These are phyloP conservation scores for Jaculus jaculus DNA, from an alignment of 2,113 vertebrate species.

Conservation along the genomic window DNA sequence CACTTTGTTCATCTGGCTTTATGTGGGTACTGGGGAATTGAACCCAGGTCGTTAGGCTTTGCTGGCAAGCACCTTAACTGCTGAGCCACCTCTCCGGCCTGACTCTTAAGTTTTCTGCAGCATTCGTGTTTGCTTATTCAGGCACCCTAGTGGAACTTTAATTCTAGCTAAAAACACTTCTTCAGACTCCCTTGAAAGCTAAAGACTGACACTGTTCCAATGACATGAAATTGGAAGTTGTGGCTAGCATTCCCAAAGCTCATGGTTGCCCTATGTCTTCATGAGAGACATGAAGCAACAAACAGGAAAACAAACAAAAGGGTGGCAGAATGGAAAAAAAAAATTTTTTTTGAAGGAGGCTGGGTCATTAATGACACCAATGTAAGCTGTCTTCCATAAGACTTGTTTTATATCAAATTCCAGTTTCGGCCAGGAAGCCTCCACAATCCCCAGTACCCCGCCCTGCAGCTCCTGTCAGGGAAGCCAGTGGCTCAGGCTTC, in stretches of 20 bases:
- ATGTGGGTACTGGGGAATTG: too few species aligned
- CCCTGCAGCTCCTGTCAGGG: not conserved
- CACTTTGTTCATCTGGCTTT: too few species aligned
- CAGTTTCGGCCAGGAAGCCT: slow-evolving; percentile 24
- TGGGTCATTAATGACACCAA: not conserved
- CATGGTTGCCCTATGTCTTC: not conserved
- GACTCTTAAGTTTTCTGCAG: not conserved
- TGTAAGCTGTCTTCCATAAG: not conserved
- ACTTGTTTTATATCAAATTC: not conserved
- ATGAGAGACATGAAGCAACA: not conserved
- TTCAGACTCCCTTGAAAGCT: not conserved
- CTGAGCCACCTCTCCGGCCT: too few species aligned
- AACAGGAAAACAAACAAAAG: not conserved
- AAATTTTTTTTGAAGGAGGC: not conserved
- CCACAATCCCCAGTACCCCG: not conserved
- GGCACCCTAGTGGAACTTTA: not conserved
- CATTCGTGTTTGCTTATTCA: not conserved
- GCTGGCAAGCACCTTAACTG: too few species aligned
- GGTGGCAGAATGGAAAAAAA: not conserved
- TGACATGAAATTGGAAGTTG: slow-evolving; percentile 8
- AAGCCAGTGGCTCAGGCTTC: not conserved
- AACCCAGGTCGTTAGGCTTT: too few species aligned
- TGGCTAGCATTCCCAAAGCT: not conserved
- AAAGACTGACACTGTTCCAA: not conserved
- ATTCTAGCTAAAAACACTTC: not conserved